A percentile compares a stretch with the other conserved stretches of the same genome.
phyloP scores from a whole-genome alignment of 2,113 vertebrate species.

The Cochlearius cochlearius region DNA sequence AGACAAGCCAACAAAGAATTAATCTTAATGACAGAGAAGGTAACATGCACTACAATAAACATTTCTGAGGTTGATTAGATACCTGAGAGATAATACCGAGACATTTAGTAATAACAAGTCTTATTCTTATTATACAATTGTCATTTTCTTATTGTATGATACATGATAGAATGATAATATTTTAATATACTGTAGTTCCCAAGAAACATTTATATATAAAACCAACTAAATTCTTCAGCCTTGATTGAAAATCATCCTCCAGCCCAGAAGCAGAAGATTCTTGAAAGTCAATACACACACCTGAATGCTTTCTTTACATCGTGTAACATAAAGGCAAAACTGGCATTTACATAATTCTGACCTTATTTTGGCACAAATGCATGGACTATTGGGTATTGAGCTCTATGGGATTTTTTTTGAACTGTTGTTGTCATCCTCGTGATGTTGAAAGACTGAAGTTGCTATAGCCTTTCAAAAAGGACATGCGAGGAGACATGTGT shows the following conservation, averaged over 20 bases:
- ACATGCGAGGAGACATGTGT: accelerated
- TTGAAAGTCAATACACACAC: neutral
- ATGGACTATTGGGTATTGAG: accelerated
- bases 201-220: neutral
- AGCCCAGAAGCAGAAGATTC: neutral
- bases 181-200: neutral
- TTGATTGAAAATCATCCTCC: neutral
- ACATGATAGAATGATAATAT: neutral
- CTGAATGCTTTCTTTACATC: neutral
- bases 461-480: neutral
- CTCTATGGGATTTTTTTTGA: neutral
- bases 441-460: neutral
- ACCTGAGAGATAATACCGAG: neutral
- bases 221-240: neutral
- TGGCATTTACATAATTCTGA: neutral
- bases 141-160: neutral
- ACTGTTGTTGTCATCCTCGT: accelerated
- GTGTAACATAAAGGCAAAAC: neutral
- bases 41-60: neutral
- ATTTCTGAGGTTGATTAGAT: neutral
- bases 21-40: neutral
- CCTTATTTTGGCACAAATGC: neutral
- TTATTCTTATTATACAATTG: neutral
- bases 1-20: neutral
- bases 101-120: neutral